These are phyloP conservation scores for Brachionus sp. DNA, from an alignment of 1,140 invertebrate genomes.

Conservation along the genomic window DNA sequence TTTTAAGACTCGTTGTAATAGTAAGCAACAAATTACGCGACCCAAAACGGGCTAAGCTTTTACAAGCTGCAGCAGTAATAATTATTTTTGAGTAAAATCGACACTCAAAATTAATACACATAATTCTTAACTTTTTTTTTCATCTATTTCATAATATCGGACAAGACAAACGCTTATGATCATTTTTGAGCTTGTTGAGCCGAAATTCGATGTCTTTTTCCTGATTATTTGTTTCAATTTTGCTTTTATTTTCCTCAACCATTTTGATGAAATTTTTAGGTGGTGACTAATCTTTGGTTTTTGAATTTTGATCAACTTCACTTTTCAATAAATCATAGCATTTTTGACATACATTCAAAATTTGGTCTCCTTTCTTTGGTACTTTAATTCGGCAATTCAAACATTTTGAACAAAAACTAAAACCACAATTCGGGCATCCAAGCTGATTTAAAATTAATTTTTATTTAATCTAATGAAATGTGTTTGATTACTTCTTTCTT, in stretches of 20 bases:
- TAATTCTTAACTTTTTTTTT: too few relatives aligned
- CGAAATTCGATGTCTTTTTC: neutral
- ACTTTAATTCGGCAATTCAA: conserved; percentile 51
- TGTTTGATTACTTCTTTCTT: conserved; percentile 50
- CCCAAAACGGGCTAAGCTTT: too few relatives aligned
- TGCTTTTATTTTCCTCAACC: conserved; percentile 32
- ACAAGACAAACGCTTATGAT: neutral
- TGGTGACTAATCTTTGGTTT: conserved; percentile 47
- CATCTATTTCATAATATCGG: neutral
- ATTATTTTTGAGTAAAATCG: too few relatives aligned
- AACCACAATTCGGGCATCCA: conserved; percentile 59
- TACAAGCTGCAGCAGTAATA: too few relatives aligned
- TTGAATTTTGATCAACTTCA: conserved; percentile 12
- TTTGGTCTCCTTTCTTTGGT: conserved; percentile 53
- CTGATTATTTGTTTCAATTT: neutral
- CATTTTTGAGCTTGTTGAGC: neutral
- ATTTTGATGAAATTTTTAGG: conserved; percentile 50
- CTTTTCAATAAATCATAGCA: conserved; percentile 45
- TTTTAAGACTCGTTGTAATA: too few relatives aligned
- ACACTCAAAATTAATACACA: neutral
- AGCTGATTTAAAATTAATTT: conserved; percentile 50
- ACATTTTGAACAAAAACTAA: conserved; percentile 57
- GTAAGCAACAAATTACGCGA: too few relatives aligned
- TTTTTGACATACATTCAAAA: conserved; percentile 54
- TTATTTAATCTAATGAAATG: neutral